phyloP scores from a whole-genome alignment of 2,113 vertebrate species.

The Jacana jacana region DNA sequence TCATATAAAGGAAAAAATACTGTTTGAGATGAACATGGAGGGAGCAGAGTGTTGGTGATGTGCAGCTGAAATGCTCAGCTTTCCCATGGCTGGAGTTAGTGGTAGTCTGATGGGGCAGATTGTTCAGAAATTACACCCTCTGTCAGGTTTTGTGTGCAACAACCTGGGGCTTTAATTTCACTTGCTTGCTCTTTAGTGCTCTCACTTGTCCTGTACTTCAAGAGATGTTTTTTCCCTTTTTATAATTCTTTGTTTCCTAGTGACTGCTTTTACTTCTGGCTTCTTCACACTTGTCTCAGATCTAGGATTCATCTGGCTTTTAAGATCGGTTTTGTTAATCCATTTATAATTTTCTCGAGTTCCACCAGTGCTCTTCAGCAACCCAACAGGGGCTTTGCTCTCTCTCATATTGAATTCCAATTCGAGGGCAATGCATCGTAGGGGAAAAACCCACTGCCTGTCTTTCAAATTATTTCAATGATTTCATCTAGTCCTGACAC shows the following conservation, averaged over 20 bases:
- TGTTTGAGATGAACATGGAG: not conserved
- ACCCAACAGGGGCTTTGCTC: not conserved
- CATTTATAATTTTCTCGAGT: not conserved
- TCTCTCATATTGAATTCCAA: not conserved
- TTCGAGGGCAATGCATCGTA: fast-evolving
- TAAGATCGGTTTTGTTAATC: not conserved
- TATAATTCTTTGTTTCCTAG: not conserved
- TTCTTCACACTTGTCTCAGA: not conserved
- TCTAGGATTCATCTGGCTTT: not conserved
- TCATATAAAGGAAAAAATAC: not conserved
- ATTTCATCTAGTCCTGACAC: not conserved
- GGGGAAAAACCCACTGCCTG: not conserved
- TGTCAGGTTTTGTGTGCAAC: not conserved
- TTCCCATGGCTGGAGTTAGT: not conserved
- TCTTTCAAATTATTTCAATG: not conserved
- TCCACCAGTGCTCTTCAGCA: not conserved
- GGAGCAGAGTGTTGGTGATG: fast-evolving
- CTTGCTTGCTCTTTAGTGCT: not conserved
- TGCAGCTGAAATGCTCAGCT: not conserved
- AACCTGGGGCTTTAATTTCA: not conserved
- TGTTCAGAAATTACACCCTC: not conserved
- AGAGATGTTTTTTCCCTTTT: not conserved
- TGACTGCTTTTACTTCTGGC: not conserved
- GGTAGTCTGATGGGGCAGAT: not conserved
- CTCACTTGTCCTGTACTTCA: not conserved